These are phyloP conservation scores for Coecobrya sp. DNA, from an alignment of 2,888 invertebrate genomes.

Conservation along the genomic window DNA sequence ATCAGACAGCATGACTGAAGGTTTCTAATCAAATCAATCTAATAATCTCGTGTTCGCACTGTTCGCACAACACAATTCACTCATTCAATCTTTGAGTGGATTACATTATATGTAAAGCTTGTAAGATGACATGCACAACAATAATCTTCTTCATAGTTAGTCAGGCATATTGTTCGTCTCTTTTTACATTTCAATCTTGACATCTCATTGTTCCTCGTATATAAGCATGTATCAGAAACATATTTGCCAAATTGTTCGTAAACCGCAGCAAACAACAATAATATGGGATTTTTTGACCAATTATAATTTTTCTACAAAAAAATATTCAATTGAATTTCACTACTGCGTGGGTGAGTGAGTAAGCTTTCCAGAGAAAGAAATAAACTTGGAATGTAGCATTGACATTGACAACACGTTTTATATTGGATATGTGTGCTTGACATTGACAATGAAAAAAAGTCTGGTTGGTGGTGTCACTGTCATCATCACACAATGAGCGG, in stretches of 20 bases:
- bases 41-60: constrained; percentile 16
- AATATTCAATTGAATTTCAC: constrained; percentile 16
- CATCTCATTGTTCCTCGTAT: constrained; percentile 10
- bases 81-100: neutral
- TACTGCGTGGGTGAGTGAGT: neutral
- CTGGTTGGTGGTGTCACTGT: neutral
- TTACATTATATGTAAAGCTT: constrained; percentile 2
- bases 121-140: constrained; percentile 33
- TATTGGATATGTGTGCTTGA: constrained; percentile 3
- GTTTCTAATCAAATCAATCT: constrained; percentile 68
- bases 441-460: constrained; percentile 23
- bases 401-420: constrained; percentile 40
- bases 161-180: neutral
- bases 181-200: neutral
- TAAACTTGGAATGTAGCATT: neutral
- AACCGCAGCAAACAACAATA: neutral
- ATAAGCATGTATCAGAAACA: neutral
- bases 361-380: neutral
- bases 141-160: neutral
- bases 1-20: constrained; percentile 78
- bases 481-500: neutral
- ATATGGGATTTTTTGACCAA: constrained; percentile 39
- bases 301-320: constrained; percentile 28
- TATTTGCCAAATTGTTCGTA: neutral
- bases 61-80: neutral